These are phyloP conservation scores for Capromys pilorides DNA, from an alignment of 2,797 vertebrate species.

Conservation along the genomic window DNA sequence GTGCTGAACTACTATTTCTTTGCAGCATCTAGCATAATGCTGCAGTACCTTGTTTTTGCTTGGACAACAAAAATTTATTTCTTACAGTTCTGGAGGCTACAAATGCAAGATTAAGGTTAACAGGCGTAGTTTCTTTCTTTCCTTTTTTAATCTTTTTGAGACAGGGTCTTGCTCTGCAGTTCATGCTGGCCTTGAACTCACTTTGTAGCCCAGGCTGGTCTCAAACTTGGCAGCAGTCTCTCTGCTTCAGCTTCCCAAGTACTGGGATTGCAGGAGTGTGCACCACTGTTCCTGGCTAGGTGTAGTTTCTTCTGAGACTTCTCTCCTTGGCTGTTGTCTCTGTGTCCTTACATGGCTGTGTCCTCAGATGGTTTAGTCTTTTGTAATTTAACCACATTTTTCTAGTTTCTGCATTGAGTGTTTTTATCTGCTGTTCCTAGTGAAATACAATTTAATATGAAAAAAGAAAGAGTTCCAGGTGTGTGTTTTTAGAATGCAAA, in stretches of 20 bases:
- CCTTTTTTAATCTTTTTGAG: too few species aligned
- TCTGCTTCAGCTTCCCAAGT: too few species aligned
- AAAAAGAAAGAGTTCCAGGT: slow-evolving; percentile 73
- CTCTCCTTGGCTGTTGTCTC: background rate
- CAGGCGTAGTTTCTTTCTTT: background rate
- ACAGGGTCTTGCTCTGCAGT: too few species aligned
- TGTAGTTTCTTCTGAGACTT: slow-evolving; percentile 17
- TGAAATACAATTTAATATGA: slow-evolving; percentile 66
- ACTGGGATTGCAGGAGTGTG: too few species aligned
- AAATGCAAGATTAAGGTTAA: background rate
- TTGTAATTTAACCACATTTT: slow-evolving; percentile 71
- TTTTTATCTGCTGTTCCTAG: slow-evolving; percentile 67
- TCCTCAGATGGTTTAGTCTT: background rate
- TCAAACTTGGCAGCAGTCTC: too few species aligned
- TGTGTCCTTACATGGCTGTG: background rate
- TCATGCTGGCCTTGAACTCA: too few species aligned
- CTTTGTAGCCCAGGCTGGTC: too few species aligned
- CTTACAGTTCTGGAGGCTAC: background rate
- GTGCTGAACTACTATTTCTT: background rate
- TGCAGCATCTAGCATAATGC: background rate
- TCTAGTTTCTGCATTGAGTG: slow-evolving; percentile 46
- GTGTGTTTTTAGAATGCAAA: slow-evolving; percentile 79
- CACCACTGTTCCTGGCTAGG: background rate
- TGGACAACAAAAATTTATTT: slow-evolving; percentile 20
- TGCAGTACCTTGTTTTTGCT: slow-evolving; percentile 18